Evolutionary conservation across 2,888 invertebrate genomes (phyloP), one percentile per base, ranked within the genome.

Genomic region (Eulithis testata): DNA sequence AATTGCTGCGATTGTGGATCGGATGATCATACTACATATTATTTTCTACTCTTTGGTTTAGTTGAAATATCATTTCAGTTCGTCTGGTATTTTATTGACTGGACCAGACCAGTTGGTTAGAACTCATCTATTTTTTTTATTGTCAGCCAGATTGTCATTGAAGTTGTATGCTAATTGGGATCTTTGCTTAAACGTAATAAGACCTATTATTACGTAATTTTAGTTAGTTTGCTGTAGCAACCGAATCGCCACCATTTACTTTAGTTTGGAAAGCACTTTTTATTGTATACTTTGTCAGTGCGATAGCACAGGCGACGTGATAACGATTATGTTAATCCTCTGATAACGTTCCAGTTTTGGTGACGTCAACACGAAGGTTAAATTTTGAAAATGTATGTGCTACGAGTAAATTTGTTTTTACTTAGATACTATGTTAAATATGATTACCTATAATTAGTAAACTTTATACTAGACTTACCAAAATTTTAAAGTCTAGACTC

Each of bases 1-100:
- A 74, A 79, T 78, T 69, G 73, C 73, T 65, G 67, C 76, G 71
- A 76, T 79, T 77, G 76, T 63, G 61, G 65, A 68, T 71, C 65
- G 62, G 72, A 71, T 73, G 75, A 73, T 75, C 70, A 62, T 68
- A 71, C 45, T 43, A 11, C 21, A n/a, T 51, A 52, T 55, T 55
- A 59, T 66, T 59, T 51, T 31, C 6, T 37, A 12, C 37, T 62
- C 47, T 57, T 65, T 59, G 45, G 55, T 62, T 62, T 50, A 14
- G 36, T 43, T 51, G 21, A 4, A 56, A 62, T 27, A 50, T 43
- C 7, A 7, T 61, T 61, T 40, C 12, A 55, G 14, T 27, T 50
- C 50, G 36, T 36, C 21, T 44, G 44, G 9, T 44, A 44, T 44
- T 9, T 40, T 40, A 40, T 40, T 40, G 8, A 40, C 40, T 9